These are phyloP conservation scores for Indicator maculatus DNA, from an alignment of 2,113 vertebrate genomes.

Conservation along the genomic window DNA sequence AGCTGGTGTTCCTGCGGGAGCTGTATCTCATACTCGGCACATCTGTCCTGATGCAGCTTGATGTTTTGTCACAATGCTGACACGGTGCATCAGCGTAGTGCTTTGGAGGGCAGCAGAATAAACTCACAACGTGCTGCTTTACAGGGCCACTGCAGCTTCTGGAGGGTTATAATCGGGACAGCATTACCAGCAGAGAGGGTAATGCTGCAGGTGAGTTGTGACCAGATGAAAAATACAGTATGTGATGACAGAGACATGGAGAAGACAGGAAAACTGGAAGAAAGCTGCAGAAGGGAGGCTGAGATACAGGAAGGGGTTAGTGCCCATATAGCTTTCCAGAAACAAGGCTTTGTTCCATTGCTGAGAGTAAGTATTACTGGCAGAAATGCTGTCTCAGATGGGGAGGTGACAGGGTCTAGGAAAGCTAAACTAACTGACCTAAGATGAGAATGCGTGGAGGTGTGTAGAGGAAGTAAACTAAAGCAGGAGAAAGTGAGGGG, in stretches of 20 bases:
- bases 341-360: background rate
- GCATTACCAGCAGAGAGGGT: background rate
- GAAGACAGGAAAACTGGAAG: background rate
- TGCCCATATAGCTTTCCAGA: conserved; percentile 7
- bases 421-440: background rate
- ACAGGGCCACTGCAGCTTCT: background rate
- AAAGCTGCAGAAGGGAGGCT: background rate
- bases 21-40: background rate
- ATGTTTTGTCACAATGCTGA: conserved; percentile 4
- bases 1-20: accelerated
- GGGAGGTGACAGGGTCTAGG: background rate
- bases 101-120: background rate
- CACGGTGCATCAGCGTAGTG: background rate
- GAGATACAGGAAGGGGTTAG: background rate
- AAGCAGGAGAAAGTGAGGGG: background rate
- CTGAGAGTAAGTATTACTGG: background rate
- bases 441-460: background rate
- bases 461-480: background rate
- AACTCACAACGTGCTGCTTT: background rate
- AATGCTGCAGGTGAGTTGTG: background rate
- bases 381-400: background rate
- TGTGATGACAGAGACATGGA: background rate
- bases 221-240: background rate
- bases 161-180: background rate
- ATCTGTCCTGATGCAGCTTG: background rate